A percentile compares a stretch with the other conserved stretches of the same genome.
Evolutionary conservation across 2,888 invertebrate genomes (phyloP).

Genomic region (Periphyllus acericola): DNA sequence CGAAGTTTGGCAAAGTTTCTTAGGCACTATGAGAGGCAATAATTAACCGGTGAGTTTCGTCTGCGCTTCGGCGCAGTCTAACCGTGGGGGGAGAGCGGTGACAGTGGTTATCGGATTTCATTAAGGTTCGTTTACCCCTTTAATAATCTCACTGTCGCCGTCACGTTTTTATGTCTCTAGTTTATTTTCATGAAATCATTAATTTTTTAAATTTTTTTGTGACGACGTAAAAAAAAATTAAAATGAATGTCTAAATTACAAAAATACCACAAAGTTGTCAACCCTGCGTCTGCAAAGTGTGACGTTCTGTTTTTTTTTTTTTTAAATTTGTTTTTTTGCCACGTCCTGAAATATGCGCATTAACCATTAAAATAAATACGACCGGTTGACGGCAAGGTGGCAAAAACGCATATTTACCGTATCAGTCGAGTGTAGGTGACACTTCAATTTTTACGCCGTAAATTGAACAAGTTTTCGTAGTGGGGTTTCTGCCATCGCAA

Average conservation of each 20-base stretch:
- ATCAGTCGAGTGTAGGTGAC: conserved; percentile 31
- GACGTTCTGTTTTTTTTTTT: background rate
- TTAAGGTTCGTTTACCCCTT: conserved; percentile 30
- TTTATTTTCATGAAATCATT: background rate
- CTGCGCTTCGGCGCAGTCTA: background rate
- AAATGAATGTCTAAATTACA: background rate
- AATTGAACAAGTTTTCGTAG: background rate
- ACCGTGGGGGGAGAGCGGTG: background rate
- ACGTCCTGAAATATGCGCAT: background rate
- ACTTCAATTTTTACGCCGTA: conserved; percentile 32
- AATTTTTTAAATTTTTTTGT: background rate
- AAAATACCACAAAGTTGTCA: conserved; percentile 1
- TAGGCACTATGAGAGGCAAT: background rate
- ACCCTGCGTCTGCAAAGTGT: background rate
- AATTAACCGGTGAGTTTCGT: conserved; percentile 1
- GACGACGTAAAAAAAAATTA: background rate
- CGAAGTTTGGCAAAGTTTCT: background rate
- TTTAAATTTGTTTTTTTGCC: background rate
- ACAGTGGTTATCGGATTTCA: conserved; percentile 32
- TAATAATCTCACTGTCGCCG: conserved; percentile 21
- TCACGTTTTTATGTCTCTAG: conserved; percentile 8
- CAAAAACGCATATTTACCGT: background rate
- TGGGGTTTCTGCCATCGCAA: background rate
- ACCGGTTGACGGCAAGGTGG: background rate
- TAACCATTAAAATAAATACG: background rate